Evolutionary conservation across 1,140 invertebrate genomes (phyloP).

Genomic region (Tenebrio molitor): DNA sequence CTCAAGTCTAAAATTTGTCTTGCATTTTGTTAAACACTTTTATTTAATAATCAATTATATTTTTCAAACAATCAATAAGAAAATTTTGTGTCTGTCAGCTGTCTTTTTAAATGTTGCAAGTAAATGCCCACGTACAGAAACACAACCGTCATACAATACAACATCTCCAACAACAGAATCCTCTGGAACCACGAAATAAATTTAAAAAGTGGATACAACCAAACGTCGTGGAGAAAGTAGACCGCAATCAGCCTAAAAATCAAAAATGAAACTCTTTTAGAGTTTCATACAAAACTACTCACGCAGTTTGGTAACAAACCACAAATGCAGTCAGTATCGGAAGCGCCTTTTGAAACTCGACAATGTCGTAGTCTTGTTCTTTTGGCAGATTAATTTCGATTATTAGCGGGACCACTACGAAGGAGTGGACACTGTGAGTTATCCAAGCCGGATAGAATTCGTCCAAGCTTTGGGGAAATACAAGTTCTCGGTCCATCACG

Average conservation of each 20-base stretch:
- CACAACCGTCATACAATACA: neutral
- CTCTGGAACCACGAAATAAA: constrained; percentile 8
- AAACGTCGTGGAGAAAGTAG: neutral
- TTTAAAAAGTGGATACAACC: constrained; percentile 14
- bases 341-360: neutral
- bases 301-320: neutral
- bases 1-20: too few species aligned
- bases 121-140: constrained; percentile 2
- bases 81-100: too few species aligned
- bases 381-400: constrained; percentile 11
- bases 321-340: neutral
- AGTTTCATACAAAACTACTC: neutral
- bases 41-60: too few species aligned
- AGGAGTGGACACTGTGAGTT: neutral
- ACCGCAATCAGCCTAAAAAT: constrained; percentile 1
- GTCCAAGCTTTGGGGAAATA: constrained; percentile 2
- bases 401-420: neutral
- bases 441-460: constrained; percentile 13
- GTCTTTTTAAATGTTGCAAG: constrained; percentile 1
- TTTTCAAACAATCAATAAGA: too few species aligned
- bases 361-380: neutral
- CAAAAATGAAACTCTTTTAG: neutral
- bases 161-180: neutral
- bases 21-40: too few species aligned
- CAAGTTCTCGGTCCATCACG: neutral